phyloP scores from a whole-genome alignment of 2,113 vertebrate species.

The Eretmochelys imbricata region DNA sequence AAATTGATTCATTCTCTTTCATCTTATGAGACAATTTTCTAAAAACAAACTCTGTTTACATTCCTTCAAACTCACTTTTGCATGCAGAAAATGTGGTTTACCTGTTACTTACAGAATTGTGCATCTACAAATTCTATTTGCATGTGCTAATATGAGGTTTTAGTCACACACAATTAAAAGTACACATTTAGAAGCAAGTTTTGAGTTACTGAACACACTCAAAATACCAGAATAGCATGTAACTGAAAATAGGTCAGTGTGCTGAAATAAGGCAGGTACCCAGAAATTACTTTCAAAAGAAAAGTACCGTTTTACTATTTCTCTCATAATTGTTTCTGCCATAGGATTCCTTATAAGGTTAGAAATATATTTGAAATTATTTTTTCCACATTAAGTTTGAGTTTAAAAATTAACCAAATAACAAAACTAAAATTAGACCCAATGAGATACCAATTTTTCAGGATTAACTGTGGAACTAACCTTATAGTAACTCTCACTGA shows the following conservation, averaged over 20 bases:
- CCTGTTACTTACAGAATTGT: neutral
- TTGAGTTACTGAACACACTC: neutral
- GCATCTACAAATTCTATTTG: neutral
- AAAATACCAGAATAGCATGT: neutral
- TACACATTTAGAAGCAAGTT: neutral
- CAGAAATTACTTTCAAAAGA: neutral
- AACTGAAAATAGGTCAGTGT: neutral
- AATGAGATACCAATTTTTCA: neutral
- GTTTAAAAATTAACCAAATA: neutral
- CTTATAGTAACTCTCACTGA: neutral
- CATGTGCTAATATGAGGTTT: neutral
- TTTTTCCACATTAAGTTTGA: neutral
- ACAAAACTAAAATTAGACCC: neutral
- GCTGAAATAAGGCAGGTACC: neutral
- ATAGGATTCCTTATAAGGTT: neutral
- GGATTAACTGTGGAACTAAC: neutral
- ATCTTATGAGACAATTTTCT: neutral
- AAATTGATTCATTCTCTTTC: neutral
- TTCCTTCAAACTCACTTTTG: neutral
- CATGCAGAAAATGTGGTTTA: neutral
- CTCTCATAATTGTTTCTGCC: neutral
- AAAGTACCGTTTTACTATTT: rapidly evolving
- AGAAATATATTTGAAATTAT: neutral
- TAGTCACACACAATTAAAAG: neutral
- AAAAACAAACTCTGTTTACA: neutral